Percentiles rank a stretch among this genome's conserved stretches.
Conservation (phyloP, 2,113 vertebrate genomes). For the Ageneiosus marmoratus region DNA sequence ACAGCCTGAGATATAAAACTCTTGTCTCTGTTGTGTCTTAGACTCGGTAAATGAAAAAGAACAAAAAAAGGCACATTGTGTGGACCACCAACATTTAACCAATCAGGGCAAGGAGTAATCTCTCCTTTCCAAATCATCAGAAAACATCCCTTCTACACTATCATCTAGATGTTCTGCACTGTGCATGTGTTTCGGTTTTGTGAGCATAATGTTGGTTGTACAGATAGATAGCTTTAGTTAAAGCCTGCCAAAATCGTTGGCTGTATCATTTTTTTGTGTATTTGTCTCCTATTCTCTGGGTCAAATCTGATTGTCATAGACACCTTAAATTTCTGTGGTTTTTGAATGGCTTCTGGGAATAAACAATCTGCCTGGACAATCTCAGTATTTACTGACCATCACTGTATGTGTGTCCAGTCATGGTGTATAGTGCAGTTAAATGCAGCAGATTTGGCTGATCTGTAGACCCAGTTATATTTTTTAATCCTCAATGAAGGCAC, state of each 20-base stretch:
- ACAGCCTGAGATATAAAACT: neutral
- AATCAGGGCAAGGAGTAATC: no score
- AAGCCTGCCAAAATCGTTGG: neutral
- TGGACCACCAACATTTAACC: neutral
- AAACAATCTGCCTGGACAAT: neutral
- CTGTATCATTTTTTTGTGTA: neutral
- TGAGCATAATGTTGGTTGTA: neutral
- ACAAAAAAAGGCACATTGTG: no score
- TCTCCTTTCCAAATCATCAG: neutral
- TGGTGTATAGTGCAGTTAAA: neutral
- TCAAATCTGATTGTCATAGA: neutral
- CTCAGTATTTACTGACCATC: neutral
- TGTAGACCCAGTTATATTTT: slow-evolving; percentile 7
- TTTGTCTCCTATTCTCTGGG: neutral
- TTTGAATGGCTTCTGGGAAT: neutral
- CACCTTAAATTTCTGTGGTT: neutral
- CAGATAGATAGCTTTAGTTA: neutral
- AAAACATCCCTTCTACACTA: neutral
- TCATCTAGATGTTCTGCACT: neutral
- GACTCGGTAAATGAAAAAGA: neutral
- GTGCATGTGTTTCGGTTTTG: neutral
- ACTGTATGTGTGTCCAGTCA: neutral
- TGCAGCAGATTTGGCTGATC: slow-evolving; percentile 7
- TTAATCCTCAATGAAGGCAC: neutral
- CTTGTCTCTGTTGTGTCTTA: neutral